Evolutionary conservation across 1,140 invertebrate genomes (phyloP).

Genomic region (Cardiocondyla obscurior): DNA sequence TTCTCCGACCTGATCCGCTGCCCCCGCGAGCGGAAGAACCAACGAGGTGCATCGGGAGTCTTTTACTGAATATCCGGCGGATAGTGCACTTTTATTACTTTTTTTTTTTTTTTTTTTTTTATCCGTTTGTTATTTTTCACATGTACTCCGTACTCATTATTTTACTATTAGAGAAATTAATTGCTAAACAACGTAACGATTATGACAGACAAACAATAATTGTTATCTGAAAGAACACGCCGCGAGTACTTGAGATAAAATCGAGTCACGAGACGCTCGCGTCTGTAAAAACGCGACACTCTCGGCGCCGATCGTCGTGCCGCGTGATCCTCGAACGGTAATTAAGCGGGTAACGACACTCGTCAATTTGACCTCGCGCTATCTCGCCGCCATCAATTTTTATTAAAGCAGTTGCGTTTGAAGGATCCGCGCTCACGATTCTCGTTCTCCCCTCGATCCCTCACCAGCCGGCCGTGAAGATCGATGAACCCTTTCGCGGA

Average conservation of each 20-base stretch:
- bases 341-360: constrained; percentile 68
- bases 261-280: neutral
- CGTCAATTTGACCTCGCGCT: constrained; percentile 60
- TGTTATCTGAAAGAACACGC: neutral
- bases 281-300: constrained; percentile 12
- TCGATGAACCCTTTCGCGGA: constrained; percentile 65
- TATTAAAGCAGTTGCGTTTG: constrained; percentile 57
- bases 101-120: no score
- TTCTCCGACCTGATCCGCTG: neutral
- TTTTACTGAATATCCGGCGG: neutral
- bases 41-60: neutral
- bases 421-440: constrained; percentile 21
- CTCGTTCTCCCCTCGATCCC: constrained; percentile 15
- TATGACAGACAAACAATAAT: neutral
- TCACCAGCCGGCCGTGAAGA: constrained; percentile 29
- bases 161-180: no score
- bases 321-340: constrained; percentile 44
- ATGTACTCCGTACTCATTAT: no score
- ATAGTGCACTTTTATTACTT: neutral
- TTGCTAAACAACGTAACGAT: no score
- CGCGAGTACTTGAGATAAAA: neutral
- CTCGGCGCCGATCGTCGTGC: constrained; percentile 15
- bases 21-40: neutral
- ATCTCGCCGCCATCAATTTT: constrained; percentile 62
- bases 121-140: no score